Conservation (phyloP, 2,888 invertebrate genomes). For the Parapristionchus giblindavisi region DNA sequence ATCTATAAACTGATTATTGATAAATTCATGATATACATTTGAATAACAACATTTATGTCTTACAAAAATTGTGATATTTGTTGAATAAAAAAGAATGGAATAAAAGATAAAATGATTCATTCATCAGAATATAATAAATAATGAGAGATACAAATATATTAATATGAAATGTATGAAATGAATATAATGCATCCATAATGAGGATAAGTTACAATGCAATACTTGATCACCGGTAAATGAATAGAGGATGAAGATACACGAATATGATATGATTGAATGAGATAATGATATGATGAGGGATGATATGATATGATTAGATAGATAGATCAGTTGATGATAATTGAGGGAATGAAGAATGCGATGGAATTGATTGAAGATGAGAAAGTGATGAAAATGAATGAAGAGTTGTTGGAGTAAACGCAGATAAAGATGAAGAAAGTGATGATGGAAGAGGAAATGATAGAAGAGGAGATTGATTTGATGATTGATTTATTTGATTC, state of each 20-base stretch:
- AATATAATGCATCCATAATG: background rate
- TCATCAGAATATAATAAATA: too few relatives aligned
- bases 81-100: too few relatives aligned
- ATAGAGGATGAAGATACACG: background rate
- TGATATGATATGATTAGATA: background rate
- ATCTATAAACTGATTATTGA: too few relatives aligned
- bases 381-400: background rate
- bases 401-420: constrained; percentile 4
- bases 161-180: background rate
- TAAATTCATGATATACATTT: too few relatives aligned
- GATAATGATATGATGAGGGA: background rate
- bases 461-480: background rate
- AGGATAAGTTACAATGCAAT: background rate
- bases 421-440: constrained; percentile 9
- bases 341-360: background rate
- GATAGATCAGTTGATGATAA: background rate
- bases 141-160: too few relatives aligned
- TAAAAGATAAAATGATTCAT: too few relatives aligned
- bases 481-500: background rate
- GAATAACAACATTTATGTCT: too few relatives aligned
- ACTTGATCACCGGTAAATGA: constrained; percentile 13
- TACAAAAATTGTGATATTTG: too few relatives aligned
- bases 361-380: constrained; percentile 20
- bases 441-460: constrained; percentile 9
- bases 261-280: background rate